These are phyloP conservation scores for Rhea pennata DNA, from an alignment of 2,113 vertebrate genomes.

Conservation along the genomic window DNA sequence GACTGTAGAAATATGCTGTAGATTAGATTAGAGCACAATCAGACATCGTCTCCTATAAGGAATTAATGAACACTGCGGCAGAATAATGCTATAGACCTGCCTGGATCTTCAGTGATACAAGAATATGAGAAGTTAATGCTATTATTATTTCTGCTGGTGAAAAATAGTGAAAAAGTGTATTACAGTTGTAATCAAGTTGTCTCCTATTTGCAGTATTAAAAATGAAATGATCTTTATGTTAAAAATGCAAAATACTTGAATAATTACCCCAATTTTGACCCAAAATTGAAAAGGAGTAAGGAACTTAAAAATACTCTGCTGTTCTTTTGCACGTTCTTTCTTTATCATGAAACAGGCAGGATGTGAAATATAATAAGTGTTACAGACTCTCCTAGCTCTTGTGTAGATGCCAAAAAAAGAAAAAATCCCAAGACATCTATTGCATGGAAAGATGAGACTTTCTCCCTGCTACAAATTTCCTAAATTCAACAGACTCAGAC, in stretches of 20 bases:
- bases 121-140: neutral
- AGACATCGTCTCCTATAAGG: neutral
- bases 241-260: neutral
- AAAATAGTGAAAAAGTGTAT: neutral
- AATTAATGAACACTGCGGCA: neutral
- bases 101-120: rapidly evolving
- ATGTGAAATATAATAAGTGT: neutral
- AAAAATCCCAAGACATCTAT: neutral
- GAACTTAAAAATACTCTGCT: neutral
- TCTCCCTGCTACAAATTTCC: neutral
- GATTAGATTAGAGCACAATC: neutral
- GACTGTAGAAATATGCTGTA: neutral
- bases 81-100: neutral
- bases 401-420: neutral
- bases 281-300: neutral
- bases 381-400: neutral
- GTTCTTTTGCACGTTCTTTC: neutral
- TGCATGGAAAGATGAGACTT: neutral
- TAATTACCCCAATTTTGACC: neutral
- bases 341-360: neutral
- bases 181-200: neutral
- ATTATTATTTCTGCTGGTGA: neutral
- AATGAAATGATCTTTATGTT: neutral
- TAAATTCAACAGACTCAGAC: neutral
- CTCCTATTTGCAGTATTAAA: neutral